Conservation (phyloP, 2,888 invertebrate species). For the Aspidapion aeneum region DNA sequence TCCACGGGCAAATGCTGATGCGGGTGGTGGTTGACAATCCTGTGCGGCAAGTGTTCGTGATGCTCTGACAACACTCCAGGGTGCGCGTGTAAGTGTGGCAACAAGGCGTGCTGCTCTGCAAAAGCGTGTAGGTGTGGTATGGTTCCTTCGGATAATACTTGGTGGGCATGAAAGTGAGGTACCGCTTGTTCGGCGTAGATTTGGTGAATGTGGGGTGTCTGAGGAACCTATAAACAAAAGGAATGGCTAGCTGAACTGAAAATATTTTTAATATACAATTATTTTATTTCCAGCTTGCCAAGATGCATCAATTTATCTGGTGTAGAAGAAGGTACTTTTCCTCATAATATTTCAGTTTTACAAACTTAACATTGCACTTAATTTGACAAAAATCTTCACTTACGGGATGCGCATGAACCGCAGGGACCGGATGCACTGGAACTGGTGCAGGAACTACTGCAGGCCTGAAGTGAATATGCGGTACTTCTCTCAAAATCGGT, state of each 20-base stretch:
- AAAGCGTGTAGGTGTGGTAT: constrained; percentile 18
- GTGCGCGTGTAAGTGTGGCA: constrained; percentile 3
- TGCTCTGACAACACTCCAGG: background rate
- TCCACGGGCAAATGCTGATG: constrained; percentile 14
- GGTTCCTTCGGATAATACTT: constrained; percentile 5
- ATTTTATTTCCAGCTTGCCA: too few relatives aligned
- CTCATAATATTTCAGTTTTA: too few relatives aligned
- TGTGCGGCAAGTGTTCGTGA: background rate
- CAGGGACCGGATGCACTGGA: constrained; percentile 4
- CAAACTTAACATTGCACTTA: too few relatives aligned
- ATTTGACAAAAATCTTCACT: constrained; percentile 2
- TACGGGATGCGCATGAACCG: constrained; percentile 2
- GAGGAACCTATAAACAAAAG: too few relatives aligned
- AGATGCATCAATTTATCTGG: too few relatives aligned
- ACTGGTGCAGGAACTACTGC: constrained; percentile 1
- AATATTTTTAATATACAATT: too few relatives aligned
- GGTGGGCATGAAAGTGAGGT: constrained; percentile 9
- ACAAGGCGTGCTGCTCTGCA: constrained; percentile 3
- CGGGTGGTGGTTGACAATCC: background rate
- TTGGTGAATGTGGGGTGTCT: background rate
- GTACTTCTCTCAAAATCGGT: constrained; percentile 30
- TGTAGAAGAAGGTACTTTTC: too few relatives aligned
- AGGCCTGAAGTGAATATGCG: constrained; percentile 21
- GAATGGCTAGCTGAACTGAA: background rate
- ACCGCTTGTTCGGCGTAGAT: background rate